Evolutionary conservation across 1,140 invertebrate genomes (phyloP), one percentile per base, ranked within the genome.

Genomic region (Tetraneura akinire): DNA sequence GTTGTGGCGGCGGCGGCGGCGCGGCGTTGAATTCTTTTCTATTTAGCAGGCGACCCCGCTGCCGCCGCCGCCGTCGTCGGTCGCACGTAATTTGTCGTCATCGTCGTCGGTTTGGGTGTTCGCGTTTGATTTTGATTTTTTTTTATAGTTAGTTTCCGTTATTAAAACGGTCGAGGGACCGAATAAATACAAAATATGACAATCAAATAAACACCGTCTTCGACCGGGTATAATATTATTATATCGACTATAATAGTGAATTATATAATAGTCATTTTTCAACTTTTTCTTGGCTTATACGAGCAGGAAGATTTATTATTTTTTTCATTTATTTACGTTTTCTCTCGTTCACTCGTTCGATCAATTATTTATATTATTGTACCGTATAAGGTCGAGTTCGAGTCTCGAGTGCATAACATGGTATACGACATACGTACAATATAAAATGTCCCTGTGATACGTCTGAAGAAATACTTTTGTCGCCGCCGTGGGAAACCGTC

Each of bases 21-120:
- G 70, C 16, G 21, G 66, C 64, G 66, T 68, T 60, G 53, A 78
- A 78, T 78, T 78, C 74, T 78, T 78, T 60, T 78, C 74, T 78
- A 78, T 60, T 78, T 78, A 78, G 74, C 74, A 37, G 37, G 29
- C 74, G 74, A 60, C 73, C 73, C 73, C 71, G 51, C 71, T 32
- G 62, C 32, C 62, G 49, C 13, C 49, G 14, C 14, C 55, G 55
- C 3, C 57, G 57, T 3, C 13, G 10, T 1, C 23, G 57, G 57
- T 32, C 21, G 55, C 26, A 2, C 23, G 26, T 32, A 1, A 26
- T 9, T 10, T 4, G 14, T 32, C 57, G 68, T 51, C 68, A 29
- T 51, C 26, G 68, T 45, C 68, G 47, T 23, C 26, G 47, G 45
- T 71, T 71, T 23, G 68, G 68, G 45, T 51, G 68, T 21, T n/a